These are phyloP conservation scores for Cyprinodon variegatus DNA, from an alignment of 2,113 vertebrate genomes.

Conservation along the genomic window DNA sequence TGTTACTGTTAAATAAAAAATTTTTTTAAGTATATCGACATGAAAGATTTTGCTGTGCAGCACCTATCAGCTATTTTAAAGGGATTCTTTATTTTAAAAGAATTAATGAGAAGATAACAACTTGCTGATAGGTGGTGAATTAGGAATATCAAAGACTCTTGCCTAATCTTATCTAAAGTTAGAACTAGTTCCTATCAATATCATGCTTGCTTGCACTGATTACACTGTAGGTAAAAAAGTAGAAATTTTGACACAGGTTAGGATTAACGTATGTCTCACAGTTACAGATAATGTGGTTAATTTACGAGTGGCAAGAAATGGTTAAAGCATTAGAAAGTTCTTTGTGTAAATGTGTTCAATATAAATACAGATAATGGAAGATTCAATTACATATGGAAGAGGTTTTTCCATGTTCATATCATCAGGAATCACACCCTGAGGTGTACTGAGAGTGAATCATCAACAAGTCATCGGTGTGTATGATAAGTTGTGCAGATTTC, in stretches of 20 bases:
- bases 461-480: constrained; percentile 47
- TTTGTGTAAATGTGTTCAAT: constrained; percentile 30
- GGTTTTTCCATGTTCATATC: constrained; percentile 38
- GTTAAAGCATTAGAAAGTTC: constrained; percentile 4
- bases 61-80: too few species aligned
- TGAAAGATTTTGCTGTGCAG: too few species aligned
- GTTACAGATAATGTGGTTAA: constrained; percentile 43
- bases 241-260: neutral
- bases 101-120: too few species aligned
- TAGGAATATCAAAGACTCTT: neutral
- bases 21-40: too few species aligned
- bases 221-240: neutral
- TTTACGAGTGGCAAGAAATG: constrained; percentile 24
- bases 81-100: too few species aligned
- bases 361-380: constrained; percentile 27
- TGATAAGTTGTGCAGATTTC: constrained; percentile 16
- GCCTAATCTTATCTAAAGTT: neutral
- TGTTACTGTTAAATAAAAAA: too few species aligned
- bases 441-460: constrained; percentile 31
- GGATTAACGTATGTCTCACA: constrained; percentile 20
- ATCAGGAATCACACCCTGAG: constrained; percentile 17
- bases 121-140: neutral
- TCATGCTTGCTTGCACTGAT: too few species aligned
- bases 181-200: too few species aligned
- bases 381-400: constrained; percentile 30